Conservation (phyloP, 2,113 vertebrate genomes). For the Chlorodrepanis virens region DNA sequence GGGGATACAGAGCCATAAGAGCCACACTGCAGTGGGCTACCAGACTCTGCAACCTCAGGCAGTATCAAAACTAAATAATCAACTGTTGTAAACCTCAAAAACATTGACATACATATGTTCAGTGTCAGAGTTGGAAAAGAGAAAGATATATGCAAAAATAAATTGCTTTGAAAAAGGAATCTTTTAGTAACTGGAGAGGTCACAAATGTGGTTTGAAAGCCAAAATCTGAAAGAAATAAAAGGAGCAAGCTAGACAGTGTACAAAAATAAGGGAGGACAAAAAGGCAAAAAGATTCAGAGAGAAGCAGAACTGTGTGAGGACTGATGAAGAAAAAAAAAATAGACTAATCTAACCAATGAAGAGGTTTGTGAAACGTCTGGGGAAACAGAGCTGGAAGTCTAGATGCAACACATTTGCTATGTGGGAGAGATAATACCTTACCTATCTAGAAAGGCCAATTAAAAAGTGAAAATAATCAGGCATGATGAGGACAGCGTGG, state of each 20-base stretch:
- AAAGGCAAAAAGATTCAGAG: background rate
- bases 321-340: background rate
- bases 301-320: background rate
- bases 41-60: background rate
- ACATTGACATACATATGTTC: background rate
- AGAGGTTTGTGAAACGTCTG: background rate
- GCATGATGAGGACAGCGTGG: background rate
- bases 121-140: background rate
- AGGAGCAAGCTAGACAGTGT: background rate
- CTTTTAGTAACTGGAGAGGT: background rate
- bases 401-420: background rate
- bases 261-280: background rate
- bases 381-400: background rate
- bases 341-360: background rate
- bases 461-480: background rate
- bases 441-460: background rate
- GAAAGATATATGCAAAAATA: background rate
- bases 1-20: background rate
- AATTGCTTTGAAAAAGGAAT: background rate
- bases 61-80: background rate
- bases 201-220: background rate
- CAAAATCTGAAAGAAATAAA: background rate
- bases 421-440: background rate
- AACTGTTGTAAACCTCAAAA: background rate
- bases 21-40: background rate